Conservation (phyloP, 2,888 invertebrate genomes). For the Salticus scenicus region DNA sequence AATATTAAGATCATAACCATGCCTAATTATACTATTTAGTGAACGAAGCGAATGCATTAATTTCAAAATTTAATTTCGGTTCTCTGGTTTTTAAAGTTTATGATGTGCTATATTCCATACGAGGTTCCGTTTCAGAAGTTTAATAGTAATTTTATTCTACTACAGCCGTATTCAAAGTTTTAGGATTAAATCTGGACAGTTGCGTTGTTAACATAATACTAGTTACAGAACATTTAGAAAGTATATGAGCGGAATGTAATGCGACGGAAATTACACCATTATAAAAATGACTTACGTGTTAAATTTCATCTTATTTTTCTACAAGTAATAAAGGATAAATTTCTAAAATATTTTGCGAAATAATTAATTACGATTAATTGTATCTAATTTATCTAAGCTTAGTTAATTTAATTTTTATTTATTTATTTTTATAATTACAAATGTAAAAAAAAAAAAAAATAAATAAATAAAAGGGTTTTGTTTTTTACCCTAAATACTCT, state of each 20-base stretch:
- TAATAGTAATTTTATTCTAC: background rate
- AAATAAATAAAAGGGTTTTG: too few species aligned
- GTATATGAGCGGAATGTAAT: constrained; percentile 46
- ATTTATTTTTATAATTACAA: too few species aligned
- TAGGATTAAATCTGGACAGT: background rate
- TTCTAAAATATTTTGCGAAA: too few species aligned
- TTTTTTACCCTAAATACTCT: too few species aligned
- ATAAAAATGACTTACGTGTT: too few species aligned
- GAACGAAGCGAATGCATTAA: background rate
- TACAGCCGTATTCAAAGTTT: background rate
- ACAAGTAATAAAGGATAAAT: too few species aligned
- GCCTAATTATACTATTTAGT: background rate
- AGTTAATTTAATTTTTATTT: too few species aligned
- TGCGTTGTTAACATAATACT: background rate
- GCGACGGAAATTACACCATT: constrained; percentile 29
- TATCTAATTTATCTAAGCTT: too few species aligned
- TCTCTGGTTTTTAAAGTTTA: constrained; percentile 11
- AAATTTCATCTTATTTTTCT: too few species aligned
- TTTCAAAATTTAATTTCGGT: constrained; percentile 23
- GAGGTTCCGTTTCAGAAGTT: background rate
- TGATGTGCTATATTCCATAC: background rate
- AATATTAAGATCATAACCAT: too few species aligned
- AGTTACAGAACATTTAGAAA: constrained; percentile 48
- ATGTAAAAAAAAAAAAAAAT: too few species aligned
- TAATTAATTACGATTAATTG: too few species aligned